These are phyloP conservation scores for Habropoda laboriosa DNA, from an alignment of 1,140 invertebrate genomes.

Conservation along the genomic window DNA sequence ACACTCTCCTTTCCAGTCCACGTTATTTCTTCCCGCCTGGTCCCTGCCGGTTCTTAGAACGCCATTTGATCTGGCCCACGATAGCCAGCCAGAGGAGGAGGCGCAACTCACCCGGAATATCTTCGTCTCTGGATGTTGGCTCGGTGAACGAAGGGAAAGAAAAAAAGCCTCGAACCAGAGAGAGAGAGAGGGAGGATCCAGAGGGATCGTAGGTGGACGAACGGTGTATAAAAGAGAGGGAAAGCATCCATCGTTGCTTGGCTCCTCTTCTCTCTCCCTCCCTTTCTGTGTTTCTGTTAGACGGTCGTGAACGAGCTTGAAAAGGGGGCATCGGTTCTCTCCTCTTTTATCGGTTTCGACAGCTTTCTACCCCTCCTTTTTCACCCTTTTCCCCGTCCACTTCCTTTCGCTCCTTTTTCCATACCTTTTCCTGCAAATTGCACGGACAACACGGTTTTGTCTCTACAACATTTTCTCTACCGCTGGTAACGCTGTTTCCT, in stretches of 20 bases:
- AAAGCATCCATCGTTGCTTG: not conserved
- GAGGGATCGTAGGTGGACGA: slow-evolving; percentile 5
- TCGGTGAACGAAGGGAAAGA: slow-evolving; percentile 27
- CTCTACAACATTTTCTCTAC: no score
- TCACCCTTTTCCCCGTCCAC: no score
- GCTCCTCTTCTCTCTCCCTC: not conserved
- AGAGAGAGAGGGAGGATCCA: not conserved
- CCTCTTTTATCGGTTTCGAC: not conserved
- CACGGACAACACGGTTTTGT: not conserved
- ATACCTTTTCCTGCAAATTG: not conserved
- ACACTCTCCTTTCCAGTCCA: slow-evolving; percentile 67
- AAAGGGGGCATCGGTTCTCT: slow-evolving; percentile 1
- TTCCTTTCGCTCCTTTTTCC: no score
- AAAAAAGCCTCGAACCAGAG: slow-evolving; percentile 16
- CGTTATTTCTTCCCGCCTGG: slow-evolving; percentile 56
- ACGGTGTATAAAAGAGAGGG: not conserved
- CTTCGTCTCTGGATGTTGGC: slow-evolving; percentile 68
- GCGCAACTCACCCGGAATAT: slow-evolving; percentile 78
- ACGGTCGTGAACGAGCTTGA: not conserved
- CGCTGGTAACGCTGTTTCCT: not conserved
- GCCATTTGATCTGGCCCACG: slow-evolving; percentile 77
- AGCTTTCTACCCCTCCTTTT: not conserved
- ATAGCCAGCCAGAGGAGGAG: slow-evolving; percentile 73
- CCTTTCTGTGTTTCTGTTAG: not conserved
- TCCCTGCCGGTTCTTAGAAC: slow-evolving; percentile 45